A percentile compares a stretch with the other conserved stretches of the same genome.
These are phyloP conservation scores for Nicator chloris DNA, from an alignment of 2,113 vertebrate genomes.

Conservation along the genomic window DNA sequence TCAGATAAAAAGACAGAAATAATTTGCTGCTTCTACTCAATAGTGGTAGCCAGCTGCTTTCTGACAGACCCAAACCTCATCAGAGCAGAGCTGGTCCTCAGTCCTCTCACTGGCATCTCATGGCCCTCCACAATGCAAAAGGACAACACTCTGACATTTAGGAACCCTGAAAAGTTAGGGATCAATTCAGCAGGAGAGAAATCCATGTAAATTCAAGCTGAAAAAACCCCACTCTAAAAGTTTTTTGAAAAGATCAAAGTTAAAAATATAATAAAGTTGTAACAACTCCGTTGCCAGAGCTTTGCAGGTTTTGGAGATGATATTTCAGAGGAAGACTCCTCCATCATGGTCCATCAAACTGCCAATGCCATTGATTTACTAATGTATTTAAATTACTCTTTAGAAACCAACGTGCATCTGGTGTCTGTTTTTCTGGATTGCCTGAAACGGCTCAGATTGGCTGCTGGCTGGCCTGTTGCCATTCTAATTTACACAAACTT, in stretches of 20 bases:
- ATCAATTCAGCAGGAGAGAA: neutral
- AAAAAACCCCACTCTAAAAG: neutral
- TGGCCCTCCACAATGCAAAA: neutral
- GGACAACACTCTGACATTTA: neutral
- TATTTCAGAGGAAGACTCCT: slow-evolving; percentile 23
- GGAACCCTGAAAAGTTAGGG: neutral
- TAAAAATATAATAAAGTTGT: neutral
- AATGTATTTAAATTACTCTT: slow-evolving; percentile 25
- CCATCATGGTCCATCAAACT: slow-evolving; percentile 42
- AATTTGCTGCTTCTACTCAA: neutral
- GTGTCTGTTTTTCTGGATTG: slow-evolving; percentile 31
- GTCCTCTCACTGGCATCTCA: neutral
- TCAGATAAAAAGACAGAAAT: neutral
- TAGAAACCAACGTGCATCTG: slow-evolving; percentile 20
- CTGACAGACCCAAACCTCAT: neutral
- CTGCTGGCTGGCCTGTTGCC: slow-evolving; percentile 34
- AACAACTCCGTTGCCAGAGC: neutral
- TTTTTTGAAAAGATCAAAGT: neutral
- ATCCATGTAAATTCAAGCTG: neutral
- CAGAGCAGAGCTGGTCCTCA: neutral
- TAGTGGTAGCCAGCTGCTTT: neutral
- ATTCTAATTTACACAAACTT: slow-evolving; percentile 61
- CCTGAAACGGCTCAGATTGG: slow-evolving; percentile 32
- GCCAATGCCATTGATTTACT: slow-evolving; percentile 47
- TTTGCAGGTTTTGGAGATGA: slow-evolving; percentile 16